A percentile compares a stretch with the other conserved stretches of the same genome.
Evolutionary conservation across 2,888 invertebrate genomes (phyloP).

Genomic region (Gymnocheta viridis): DNA sequence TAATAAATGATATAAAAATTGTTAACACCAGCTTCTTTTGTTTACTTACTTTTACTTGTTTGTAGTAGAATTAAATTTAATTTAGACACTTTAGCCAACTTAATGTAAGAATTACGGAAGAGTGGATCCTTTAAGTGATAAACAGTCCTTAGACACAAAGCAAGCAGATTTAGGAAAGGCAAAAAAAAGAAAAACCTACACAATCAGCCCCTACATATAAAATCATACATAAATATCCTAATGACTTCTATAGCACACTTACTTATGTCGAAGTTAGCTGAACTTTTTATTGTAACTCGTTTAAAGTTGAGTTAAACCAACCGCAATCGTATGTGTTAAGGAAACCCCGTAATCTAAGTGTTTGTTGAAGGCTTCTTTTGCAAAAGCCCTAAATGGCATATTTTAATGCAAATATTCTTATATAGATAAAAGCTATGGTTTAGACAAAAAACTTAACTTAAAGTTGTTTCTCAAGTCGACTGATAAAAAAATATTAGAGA

Average conservation of each 20-base stretch:
- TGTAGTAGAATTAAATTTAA: constrained; percentile 57
- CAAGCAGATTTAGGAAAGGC: constrained; percentile 40
- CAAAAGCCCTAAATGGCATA: constrained; percentile 10
- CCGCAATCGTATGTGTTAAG: constrained; percentile 65
- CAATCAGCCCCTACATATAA: neutral
- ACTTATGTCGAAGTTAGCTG: constrained; percentile 55
- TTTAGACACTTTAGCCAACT: constrained; percentile 63
- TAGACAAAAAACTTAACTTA: no score
- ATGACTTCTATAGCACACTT: neutral
- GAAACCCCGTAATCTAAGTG: constrained; percentile 44
- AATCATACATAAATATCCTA: neutral
- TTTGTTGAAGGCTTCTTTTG: neutral
- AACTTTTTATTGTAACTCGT: constrained; percentile 65
- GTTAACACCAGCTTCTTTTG: neutral
- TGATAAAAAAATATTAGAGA: neutral
- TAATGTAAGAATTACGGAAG: constrained; percentile 56
- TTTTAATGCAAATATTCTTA: no score
- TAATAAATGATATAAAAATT: constrained; percentile 9
- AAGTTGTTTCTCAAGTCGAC: no score
- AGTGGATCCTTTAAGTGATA: constrained; percentile 62
- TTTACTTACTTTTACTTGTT: constrained; percentile 5
- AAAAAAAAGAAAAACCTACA: constrained; percentile 1
- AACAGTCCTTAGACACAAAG: constrained; percentile 57
- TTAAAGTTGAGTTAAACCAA: constrained; percentile 68
- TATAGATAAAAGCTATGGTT: no score